Evolutionary conservation across 2,888 invertebrate species (phyloP), one percentile per base, ranked within the genome.

Genomic region (Conus canariensis): DNA sequence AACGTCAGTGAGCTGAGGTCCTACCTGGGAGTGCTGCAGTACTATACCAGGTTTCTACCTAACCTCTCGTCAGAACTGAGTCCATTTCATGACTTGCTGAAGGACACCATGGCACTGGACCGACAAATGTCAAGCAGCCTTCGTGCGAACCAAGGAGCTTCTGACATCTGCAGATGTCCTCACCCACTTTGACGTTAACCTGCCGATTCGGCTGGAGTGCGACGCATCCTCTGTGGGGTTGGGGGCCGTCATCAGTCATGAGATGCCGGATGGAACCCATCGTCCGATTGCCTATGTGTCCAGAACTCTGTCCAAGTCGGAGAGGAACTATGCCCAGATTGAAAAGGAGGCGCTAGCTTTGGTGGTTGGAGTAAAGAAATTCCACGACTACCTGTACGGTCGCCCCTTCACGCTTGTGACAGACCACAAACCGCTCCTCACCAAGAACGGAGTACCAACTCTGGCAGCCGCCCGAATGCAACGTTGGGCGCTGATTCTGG

Each of bases 381-480:
- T 64, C 90, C 90, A 58, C 85, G 93, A 95, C 59, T 96, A 96
- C 45, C 92, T 97, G 0, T 96, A 93, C 90, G 96, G 96, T 7
- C 92, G 95, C 14, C 30, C 92, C 22, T 97, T 97, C 91, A 96
- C 95, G 14, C 88, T 96, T 45, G 89, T 94, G 19, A 96, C 96
- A 0, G 96, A 96, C 91, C 95, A 96, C 90, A 94, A 96, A 90
- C 96, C 97, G 0, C 91, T 97, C 5, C 95, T 94, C 9, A 87
- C 93, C 7, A 93, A 94, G 94, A 92, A 90, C 56, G 90, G 92
- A 12, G 92, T 96, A 19, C 94, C 94, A 19, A 91, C 93, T 8
- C 91, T 93, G 85, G 92, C 95, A 10, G 94, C 94, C 30, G 93
- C 92, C 59, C 90, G 95, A n/a, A 91, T 95, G 14, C 94, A 94